These are phyloP conservation scores for Corythornis leucogaster DNA, from an alignment of 2,797 vertebrate genomes.

Conservation along the genomic window DNA sequence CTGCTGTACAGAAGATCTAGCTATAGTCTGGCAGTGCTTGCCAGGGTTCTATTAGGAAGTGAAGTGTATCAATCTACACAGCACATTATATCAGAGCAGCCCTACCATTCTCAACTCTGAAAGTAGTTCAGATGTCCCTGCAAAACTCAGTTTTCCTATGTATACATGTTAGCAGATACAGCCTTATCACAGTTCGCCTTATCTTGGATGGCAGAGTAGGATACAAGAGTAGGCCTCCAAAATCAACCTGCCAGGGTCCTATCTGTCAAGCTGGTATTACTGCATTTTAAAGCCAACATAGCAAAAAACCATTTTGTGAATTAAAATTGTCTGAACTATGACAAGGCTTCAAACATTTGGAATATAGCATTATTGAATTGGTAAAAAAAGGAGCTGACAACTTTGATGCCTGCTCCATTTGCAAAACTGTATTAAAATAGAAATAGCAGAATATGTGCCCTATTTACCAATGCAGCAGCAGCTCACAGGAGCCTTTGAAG, in stretches of 20 bases:
- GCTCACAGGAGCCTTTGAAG: conserved; percentile 5
- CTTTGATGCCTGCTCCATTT: background rate
- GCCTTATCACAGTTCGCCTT: background rate
- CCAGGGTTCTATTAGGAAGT: background rate
- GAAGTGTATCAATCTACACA: background rate
- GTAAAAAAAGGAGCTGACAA: background rate
- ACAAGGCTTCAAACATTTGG: background rate
- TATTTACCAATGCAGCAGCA: background rate
- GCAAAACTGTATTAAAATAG: background rate
- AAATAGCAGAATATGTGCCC: background rate
- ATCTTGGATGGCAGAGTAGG: background rate
- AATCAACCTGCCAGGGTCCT: background rate
- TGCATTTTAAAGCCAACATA: background rate
- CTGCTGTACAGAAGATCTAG: background rate
- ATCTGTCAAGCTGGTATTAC: background rate
- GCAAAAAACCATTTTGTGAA: background rate
- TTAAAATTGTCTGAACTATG: background rate
- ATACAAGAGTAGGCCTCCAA: background rate
- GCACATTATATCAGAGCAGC: background rate
- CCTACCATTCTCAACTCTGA: background rate
- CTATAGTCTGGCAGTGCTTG: background rate
- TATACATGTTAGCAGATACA: background rate
- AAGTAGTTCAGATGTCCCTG: background rate
- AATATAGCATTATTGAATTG: background rate
- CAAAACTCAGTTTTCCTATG: background rate